Evolutionary conservation across 2,797 vertebrate genomes (phyloP).

Genomic region (Typhlichthys subterraneus): DNA sequence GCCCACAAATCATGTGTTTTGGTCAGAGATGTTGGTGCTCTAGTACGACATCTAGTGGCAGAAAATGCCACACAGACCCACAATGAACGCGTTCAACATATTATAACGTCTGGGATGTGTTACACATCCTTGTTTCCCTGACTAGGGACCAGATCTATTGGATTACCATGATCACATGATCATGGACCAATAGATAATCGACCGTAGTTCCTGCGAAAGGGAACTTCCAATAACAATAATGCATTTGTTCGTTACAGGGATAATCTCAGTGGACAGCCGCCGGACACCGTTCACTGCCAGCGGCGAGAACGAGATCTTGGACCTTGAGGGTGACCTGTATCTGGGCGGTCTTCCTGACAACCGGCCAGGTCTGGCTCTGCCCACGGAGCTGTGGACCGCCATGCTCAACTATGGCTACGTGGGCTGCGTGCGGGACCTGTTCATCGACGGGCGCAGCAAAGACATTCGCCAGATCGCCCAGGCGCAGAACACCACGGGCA

Average conservation of each 20-base stretch:
- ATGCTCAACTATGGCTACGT: conserved; percentile 98
- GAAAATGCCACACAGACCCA: too few relatives aligned
- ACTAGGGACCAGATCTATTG: too few relatives aligned
- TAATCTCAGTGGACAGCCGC: conserved; percentile 95
- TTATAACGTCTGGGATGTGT: too few relatives aligned
- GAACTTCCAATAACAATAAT: too few relatives aligned
- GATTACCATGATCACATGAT: too few relatives aligned
- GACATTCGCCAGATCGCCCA: conserved; percentile 93
- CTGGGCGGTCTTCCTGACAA: conserved; percentile 92
- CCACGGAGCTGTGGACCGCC: conserved; percentile 96
- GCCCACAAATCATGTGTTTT: too few relatives aligned
- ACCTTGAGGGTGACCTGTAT: conserved; percentile 96
- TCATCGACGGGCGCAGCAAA: conserved; percentile 95
- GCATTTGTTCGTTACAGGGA: conserved; percentile 75
- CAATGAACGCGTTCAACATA: too few relatives aligned
- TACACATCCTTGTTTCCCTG: too few relatives aligned
- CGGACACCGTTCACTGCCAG: conserved; percentile 93
- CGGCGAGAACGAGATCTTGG: conserved; percentile 95
- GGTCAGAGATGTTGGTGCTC: too few relatives aligned
- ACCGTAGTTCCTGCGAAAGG: too few relatives aligned
- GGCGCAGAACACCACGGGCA: conserved; percentile 87
- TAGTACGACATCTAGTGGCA: too few relatives aligned
- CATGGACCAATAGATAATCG: too few relatives aligned
- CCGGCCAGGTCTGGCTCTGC: conserved; percentile 87
- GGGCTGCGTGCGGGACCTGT: conserved; percentile 93